Percentiles rank a stretch among this genome's conserved stretches.
Conservation (phyloP, 2,113 vertebrate species). For the Porphyrio hochstetteri region DNA sequence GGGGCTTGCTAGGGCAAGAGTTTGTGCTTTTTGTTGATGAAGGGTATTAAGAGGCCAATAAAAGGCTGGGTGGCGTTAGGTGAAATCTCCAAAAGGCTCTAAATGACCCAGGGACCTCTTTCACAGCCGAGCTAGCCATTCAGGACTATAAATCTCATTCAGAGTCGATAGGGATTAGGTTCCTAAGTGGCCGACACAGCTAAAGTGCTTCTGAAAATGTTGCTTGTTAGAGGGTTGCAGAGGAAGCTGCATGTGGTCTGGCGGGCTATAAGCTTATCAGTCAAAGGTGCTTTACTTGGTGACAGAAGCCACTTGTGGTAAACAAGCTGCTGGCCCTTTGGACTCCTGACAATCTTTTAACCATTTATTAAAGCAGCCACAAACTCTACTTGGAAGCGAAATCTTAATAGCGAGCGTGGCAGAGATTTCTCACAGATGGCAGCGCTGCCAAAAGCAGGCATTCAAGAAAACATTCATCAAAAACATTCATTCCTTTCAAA, state of each 20-base stretch:
- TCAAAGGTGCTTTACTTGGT: constrained; percentile 58
- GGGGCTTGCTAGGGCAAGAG: rapidly evolving
- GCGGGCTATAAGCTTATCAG: constrained; percentile 7
- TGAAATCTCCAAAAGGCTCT: neutral
- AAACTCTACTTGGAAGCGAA: constrained; percentile 36
- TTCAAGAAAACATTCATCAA: constrained; percentile 67
- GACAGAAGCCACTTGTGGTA: constrained; percentile 55
- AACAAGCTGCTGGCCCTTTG: constrained; percentile 43
- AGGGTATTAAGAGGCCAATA: neutral
- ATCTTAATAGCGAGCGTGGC: constrained; percentile 36
- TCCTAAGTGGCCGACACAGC: constrained; percentile 8
- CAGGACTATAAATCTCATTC: constrained; percentile 22
- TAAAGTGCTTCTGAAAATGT: constrained; percentile 17
- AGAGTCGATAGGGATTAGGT: constrained; percentile 28
- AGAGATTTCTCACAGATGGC: constrained; percentile 67
- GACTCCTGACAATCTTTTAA: constrained; percentile 39
- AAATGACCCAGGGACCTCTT: neutral
- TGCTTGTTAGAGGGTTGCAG: neutral
- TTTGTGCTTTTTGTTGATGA: neutral
- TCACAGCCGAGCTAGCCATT: neutral
- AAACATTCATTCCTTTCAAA: constrained; percentile 68
- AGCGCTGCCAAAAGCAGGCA: constrained; percentile 63
- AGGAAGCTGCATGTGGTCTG: neutral
- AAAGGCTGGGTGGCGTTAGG: neutral
- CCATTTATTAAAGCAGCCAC: constrained; percentile 37